Evolutionary conservation across 2,797 vertebrate species (phyloP), one percentile per base, ranked within the genome.

Genomic region (Myiotriccus ornatus): DNA sequence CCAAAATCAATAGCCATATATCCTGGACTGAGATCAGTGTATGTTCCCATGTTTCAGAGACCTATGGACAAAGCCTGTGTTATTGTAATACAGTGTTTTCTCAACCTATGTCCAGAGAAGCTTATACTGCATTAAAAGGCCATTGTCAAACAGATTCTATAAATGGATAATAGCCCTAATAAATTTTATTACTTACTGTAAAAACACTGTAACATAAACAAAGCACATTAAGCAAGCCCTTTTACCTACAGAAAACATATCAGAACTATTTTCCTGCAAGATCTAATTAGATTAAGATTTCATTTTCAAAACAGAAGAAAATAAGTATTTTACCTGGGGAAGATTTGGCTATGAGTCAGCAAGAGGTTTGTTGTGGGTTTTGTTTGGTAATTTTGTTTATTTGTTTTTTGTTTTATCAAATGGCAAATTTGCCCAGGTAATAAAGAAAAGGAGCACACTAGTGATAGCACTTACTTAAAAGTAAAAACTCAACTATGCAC

Each of bases 291-390:
- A 96, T 93, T 93, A 90, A 90, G 71, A 74, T 79, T 97, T 95
- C n/a, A 74, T 95, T 96, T 96, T 87, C 93, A 95, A 97, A 96
- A 94, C 76, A 97, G 86, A 93, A 93, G 84, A 97, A 97, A 96
- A 87, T 73, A 90, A 89, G 57, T 52, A 24, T 93, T 85, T 87
- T 52, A 82, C 87, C 86, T 92, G 63, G 23, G 53, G 68, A 81
- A 93, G 16, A 49, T 90, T 69, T 94, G 84, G 74, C 69, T 53
- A 23, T 56, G 87, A 74, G 41, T 86, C 94, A 88, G 30, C 23
- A n/a, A 27, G 4, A 39, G 10, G 25, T 41, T 69, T 89, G 30
- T 49, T 78, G 43, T 68, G 78, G 0, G 27, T 63, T 73, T 82
- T 82, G 14, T 85, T 93, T 60, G 44, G 39, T 60, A 41, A 63